These are phyloP conservation scores for Gymnoscelis rufifasciata DNA, from an alignment of 2,888 invertebrate genomes.

Conservation along the genomic window DNA sequence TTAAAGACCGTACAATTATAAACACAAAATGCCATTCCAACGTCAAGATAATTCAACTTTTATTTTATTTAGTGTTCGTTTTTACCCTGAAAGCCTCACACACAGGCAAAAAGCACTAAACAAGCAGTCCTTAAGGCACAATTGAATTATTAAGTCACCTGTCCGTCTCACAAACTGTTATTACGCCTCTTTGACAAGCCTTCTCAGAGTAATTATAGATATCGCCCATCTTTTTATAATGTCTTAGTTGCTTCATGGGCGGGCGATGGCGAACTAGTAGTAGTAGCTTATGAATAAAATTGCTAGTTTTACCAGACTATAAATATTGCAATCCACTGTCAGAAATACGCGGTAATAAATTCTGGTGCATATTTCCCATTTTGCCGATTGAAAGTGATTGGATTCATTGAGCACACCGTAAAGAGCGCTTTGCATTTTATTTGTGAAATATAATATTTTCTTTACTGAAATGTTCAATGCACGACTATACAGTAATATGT, in stretches of 20 bases:
- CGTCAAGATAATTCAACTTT: too few species aligned
- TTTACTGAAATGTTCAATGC: too few species aligned
- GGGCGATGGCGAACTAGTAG: conserved; percentile 33
- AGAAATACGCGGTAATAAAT: conserved; percentile 27
- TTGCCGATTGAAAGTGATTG: neutral
- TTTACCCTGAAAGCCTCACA: too few species aligned
- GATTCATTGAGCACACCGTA: too few species aligned
- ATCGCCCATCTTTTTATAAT: conserved; percentile 8
- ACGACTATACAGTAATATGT: neutral
- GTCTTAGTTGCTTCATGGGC: conserved; percentile 38
- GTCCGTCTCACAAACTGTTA: conserved; percentile 10
- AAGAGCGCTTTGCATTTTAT: too few species aligned
- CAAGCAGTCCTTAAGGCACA: neutral
- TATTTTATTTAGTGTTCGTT: too few species aligned
- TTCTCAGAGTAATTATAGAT: conserved; percentile 8
- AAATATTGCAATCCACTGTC: conserved; percentile 37
- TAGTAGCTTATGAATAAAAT: conserved; percentile 53
- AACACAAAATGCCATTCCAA: too few species aligned
- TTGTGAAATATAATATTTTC: too few species aligned
- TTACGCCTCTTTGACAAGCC: conserved; percentile 14
- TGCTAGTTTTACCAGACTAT: conserved; percentile 41
- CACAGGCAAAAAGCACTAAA: too few species aligned
- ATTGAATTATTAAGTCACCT: conserved; percentile 11
- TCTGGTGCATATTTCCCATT: conserved; percentile 8
- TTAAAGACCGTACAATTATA: too few species aligned